Percentiles rank a stretch among this genome's conserved stretches.
phyloP scores from a whole-genome alignment of 2,797 vertebrate genomes.

The Manis javanica region DNA sequence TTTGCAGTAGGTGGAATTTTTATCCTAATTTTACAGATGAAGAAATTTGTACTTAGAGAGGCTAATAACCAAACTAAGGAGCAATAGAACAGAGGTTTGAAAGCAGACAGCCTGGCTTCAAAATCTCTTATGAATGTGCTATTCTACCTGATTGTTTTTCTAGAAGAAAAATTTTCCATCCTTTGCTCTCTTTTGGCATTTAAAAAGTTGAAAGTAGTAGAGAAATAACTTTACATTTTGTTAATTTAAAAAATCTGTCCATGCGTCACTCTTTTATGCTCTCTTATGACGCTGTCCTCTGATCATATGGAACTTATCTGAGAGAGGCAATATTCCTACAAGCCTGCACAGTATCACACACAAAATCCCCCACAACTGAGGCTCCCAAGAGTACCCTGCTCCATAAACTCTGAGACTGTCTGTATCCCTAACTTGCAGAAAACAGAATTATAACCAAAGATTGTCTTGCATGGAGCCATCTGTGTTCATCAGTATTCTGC shows the following conservation, averaged over 20 bases:
- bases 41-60: background rate
- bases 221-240: background rate
- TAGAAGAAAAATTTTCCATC: background rate
- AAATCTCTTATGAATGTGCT: background rate
- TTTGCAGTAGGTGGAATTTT: background rate
- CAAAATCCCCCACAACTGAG: background rate
- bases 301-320: background rate
- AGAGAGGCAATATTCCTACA: background rate
- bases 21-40: conserved; percentile 44
- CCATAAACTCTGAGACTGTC: background rate
- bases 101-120: background rate
- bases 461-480: background rate
- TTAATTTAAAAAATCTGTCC: background rate
- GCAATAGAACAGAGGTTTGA: background rate
- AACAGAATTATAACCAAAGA: background rate
- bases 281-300: background rate
- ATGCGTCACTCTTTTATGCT: background rate
- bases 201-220: background rate
- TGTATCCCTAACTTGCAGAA: background rate
- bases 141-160: conserved; percentile 17
- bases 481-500: conserved; percentile 32
- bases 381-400: background rate
- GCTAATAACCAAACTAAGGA: conserved; percentile 7
- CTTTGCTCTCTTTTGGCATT: background rate
- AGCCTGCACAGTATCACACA: background rate